These are phyloP conservation scores for Fregata magnificens DNA, from an alignment of 2,113 vertebrate genomes.

Conservation along the genomic window DNA sequence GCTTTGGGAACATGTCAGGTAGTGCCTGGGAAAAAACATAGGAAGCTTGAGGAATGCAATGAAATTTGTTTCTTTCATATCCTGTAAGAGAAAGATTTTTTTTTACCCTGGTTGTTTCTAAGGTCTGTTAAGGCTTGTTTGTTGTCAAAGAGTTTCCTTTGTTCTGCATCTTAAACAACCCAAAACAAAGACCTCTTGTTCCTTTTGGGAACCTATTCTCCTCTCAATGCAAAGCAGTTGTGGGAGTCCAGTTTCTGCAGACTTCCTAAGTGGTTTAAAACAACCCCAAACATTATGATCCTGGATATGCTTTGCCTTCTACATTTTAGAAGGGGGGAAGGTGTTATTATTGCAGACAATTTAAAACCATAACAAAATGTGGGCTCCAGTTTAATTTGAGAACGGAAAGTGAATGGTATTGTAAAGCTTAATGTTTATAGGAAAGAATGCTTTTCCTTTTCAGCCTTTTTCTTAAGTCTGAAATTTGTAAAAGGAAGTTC, in stretches of 20 bases:
- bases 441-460: constrained; percentile 47
- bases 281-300: neutral
- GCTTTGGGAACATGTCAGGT: neutral
- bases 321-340: neutral
- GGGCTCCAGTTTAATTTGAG: constrained; percentile 24
- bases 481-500: constrained; percentile 37
- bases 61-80: neutral
- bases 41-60: neutral
- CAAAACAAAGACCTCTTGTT: constrained; percentile 6
- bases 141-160: neutral
- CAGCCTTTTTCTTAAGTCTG: neutral
- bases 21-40: neutral
- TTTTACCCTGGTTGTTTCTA: neutral
- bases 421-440: constrained; percentile 43
- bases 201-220: neutral
- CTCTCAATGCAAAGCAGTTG: neutral
- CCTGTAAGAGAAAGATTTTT: neutral
- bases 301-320: neutral
- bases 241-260: neutral
- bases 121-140: neutral
- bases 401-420: neutral
- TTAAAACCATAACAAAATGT: constrained; percentile 30
- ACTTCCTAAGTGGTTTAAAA: constrained; percentile 1
- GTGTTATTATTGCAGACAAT: neutral
- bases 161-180: neutral